phyloP scores from a whole-genome alignment of 1,140 invertebrate genomes.

The Lepidurus arcticus region DNA sequence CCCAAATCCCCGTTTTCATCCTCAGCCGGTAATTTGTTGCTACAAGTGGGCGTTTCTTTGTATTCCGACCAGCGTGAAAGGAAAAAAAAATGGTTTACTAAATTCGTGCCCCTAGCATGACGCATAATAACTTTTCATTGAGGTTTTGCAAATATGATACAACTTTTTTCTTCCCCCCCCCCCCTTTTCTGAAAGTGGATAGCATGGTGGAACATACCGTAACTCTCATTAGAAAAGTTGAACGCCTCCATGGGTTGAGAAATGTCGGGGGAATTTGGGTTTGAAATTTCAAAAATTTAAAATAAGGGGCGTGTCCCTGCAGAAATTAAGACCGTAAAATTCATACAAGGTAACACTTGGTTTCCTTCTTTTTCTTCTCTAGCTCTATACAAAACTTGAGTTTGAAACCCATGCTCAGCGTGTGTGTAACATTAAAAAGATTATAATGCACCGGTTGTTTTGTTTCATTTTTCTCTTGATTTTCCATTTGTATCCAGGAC shows the following conservation, averaged over 20 bases:
- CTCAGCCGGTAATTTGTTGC: not conserved
- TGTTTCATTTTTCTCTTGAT: not conserved
- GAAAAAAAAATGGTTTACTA: slow-evolving; percentile 15
- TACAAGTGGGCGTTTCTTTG: slow-evolving; percentile 1
- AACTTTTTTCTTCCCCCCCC: too few species aligned
- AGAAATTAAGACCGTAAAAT: not conserved
- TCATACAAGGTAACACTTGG: not conserved
- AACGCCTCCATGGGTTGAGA: not conserved
- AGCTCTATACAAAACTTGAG: not conserved
- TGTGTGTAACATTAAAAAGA: slow-evolving; percentile 4
- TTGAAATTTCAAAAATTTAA: not conserved
- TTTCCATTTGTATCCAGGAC: not conserved
- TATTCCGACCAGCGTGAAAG: slow-evolving; percentile 19
- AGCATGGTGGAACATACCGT: not conserved
- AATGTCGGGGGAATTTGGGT: not conserved
- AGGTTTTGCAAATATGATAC: too few species aligned
- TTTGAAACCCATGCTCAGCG: not conserved
- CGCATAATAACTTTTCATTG: too few species aligned
- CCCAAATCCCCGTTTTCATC: not conserved
- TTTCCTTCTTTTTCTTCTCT: slow-evolving; percentile 6
- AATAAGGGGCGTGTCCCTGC: not conserved
- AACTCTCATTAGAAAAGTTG: slow-evolving; percentile 2
- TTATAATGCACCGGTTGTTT: not conserved
- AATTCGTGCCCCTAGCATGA: not conserved
- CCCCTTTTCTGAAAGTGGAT: not conserved